A percentile compares a stretch with the other conserved stretches of the same genome.
Evolutionary conservation across 1,140 invertebrate species (phyloP).

Genomic region (Lucilia cuprina): DNA sequence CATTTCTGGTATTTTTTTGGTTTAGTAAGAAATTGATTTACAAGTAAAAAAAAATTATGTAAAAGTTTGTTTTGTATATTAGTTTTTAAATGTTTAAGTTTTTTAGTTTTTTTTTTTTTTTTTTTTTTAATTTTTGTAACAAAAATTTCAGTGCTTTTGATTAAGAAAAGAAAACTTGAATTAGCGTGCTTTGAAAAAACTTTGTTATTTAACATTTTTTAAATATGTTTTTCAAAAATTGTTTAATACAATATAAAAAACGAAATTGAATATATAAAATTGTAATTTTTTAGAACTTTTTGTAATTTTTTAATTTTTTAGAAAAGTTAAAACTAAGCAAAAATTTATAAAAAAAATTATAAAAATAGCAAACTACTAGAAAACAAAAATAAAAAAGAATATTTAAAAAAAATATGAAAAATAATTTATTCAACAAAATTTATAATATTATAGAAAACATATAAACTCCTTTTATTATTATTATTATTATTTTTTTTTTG

Average conservation of each 20-base stretch:
- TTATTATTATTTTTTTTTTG: not conserved
- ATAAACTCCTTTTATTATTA: not conserved
- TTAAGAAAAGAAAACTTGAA: slow-evolving; percentile 33
- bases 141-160: slow-evolving; percentile 27
- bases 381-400: not conserved
- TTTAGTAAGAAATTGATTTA: not conserved
- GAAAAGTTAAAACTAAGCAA: slow-evolving; percentile 10
- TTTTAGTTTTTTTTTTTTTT: not conserved
- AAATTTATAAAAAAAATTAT: slow-evolving; percentile 16
- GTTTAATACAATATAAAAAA: slow-evolving; percentile 30
- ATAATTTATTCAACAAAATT: not conserved
- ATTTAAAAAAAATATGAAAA: not conserved
- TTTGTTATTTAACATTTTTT: slow-evolving; percentile 29
- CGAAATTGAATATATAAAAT: slow-evolving; percentile 6
- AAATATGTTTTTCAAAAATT: slow-evolving; percentile 25
- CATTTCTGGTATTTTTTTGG: not conserved
- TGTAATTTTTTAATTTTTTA: not conserved
- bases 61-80: slow-evolving; percentile 27
- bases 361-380: slow-evolving; percentile 22
- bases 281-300: not conserved
- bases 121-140: slow-evolving; percentile 4
- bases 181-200: slow-evolving; percentile 35
- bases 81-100: not conserved
- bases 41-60: not conserved
- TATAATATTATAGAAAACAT: not conserved